A percentile compares a stretch with the other conserved stretches of the same genome.
phyloP scores from a whole-genome alignment of 2,888 invertebrate genomes.

The Aproaerema taeniolella region DNA sequence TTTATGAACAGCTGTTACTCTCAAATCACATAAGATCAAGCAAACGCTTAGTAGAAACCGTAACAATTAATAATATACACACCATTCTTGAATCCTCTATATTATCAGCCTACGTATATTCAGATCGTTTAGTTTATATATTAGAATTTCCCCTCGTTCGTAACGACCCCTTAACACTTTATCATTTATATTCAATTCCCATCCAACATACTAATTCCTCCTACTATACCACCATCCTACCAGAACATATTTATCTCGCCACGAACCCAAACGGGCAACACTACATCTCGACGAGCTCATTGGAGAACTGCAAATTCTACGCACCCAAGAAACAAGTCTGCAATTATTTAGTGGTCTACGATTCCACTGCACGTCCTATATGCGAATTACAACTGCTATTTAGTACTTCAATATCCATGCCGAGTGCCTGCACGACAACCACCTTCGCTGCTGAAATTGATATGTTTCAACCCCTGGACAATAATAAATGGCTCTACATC shows the following conservation, averaged over 20 bases:
- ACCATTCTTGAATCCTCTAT: conserved; percentile 7
- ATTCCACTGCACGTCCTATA: not conserved
- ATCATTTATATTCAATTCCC: conserved; percentile 24
- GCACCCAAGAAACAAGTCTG: not conserved
- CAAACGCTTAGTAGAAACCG: conserved; percentile 22
- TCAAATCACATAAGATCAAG: conserved; percentile 20
- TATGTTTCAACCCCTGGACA: conserved; percentile 18
- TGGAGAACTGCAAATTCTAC: not conserved
- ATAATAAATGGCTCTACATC: conserved; percentile 23
- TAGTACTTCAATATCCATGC: conserved; percentile 13
- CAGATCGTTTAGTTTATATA: conserved; percentile 25
- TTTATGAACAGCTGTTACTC: conserved; percentile 22
- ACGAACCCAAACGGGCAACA: conserved; percentile 22
- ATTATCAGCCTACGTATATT: conserved; percentile 26
- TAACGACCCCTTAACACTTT: conserved; percentile 15
- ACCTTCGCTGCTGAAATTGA: conserved; percentile 24
- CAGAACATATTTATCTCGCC: conserved; percentile 22
- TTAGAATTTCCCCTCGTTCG: conserved; percentile 25
- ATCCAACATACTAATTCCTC: conserved; percentile 24
- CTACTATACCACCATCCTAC: conserved; percentile 20
- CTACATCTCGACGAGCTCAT: conserved; percentile 13
- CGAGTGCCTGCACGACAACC: conserved; percentile 18
- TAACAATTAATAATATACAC: conserved; percentile 24
- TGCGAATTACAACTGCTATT: conserved; percentile 13
- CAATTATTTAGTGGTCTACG: conserved; percentile 1